Evolutionary conservation across 2,113 vertebrate species (phyloP), one percentile per base, ranked within the genome.

Genomic region (Silurus glanis): DNA sequence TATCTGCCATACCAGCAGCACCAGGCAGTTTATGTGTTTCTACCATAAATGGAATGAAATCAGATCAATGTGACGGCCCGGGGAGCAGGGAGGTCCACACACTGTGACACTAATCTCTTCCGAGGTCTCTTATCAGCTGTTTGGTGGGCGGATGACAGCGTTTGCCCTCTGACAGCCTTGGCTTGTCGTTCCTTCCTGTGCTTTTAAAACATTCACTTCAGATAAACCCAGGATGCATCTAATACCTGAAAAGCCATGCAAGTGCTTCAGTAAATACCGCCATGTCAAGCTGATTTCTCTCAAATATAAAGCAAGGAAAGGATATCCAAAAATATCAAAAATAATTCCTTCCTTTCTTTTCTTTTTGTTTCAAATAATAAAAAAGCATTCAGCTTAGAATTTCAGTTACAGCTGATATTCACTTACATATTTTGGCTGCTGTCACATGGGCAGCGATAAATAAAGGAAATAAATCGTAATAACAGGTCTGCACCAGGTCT

Each of bases 111-210:
- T 88, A 87, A 87, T 88, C 66, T 85, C 86, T 81, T 61, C 59
- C 67, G 80, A 87, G 80, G 79, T 78, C 72, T 56, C 83, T 89
- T 83, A 86, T 89, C 89, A 89, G 86, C 28, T 19, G 80, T 66
- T 82, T 13, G 78, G 72, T 37, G 51, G 23, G 59, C 28, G 84
- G 69, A 78, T 55, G 71, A 47, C 75, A 84, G 85, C 19, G 53
- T 72, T 72, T 85, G 78, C 69, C 89, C 88, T 91, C 85, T 88
- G 83, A 64, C 82, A 51, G 69, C 76, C n/a, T 81, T 71, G 49
- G 12, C 62, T 78, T 37, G 37, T 37, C 45, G 67, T 61, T 58
- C 59, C 62, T 87, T 83, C 72, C 80, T 45, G 51, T 17, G 37
- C 72, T 67, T 21, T 59, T 83, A 76, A 85, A 87, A 87, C 80